Evolutionary conservation across 2,113 vertebrate species (phyloP).

Genomic region (Rana temporaria): DNA sequence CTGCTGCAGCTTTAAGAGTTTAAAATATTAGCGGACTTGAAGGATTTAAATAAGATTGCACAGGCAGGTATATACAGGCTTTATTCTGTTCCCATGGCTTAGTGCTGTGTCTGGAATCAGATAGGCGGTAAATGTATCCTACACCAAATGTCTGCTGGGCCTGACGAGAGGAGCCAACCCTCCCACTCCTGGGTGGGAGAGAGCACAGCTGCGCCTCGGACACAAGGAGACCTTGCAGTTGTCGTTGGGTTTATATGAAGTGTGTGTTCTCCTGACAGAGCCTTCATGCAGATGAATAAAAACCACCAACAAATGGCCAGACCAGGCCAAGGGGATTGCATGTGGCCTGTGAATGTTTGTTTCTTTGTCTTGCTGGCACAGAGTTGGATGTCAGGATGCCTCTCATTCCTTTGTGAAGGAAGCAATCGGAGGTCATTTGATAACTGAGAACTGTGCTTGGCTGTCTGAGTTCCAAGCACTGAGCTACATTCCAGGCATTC

Average conservation of each 20-base stretch:
- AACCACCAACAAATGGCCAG: constrained; percentile 21
- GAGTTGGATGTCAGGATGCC: constrained; percentile 71
- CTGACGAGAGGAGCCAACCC: constrained; percentile 58
- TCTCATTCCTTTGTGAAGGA: constrained; percentile 72
- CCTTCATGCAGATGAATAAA: constrained; percentile 3
- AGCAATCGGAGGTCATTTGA: constrained; percentile 65
- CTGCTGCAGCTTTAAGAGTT: no score
- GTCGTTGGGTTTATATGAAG: constrained; percentile 22
- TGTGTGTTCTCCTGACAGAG: background rate
- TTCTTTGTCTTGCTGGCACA: constrained; percentile 60
- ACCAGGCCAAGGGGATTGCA: constrained; percentile 5
- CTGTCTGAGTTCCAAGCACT: constrained; percentile 69
- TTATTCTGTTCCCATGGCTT: background rate
- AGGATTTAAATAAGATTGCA: no score
- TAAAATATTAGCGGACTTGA: no score
- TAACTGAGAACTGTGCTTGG: constrained; percentile 63
- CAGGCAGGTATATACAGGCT: no score
- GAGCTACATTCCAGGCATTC: constrained; percentile 75
- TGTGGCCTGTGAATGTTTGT: constrained; percentile 59
- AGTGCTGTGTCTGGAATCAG: background rate
- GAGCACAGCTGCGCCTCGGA: constrained; percentile 63
- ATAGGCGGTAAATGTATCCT: constrained; percentile 20
- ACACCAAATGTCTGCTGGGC: constrained; percentile 28
- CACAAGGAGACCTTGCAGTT: constrained; percentile 53
- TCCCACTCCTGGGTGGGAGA: background rate